Conservation (phyloP, 1,140 invertebrate genomes). For the Rhopalosiphum padi region DNA sequence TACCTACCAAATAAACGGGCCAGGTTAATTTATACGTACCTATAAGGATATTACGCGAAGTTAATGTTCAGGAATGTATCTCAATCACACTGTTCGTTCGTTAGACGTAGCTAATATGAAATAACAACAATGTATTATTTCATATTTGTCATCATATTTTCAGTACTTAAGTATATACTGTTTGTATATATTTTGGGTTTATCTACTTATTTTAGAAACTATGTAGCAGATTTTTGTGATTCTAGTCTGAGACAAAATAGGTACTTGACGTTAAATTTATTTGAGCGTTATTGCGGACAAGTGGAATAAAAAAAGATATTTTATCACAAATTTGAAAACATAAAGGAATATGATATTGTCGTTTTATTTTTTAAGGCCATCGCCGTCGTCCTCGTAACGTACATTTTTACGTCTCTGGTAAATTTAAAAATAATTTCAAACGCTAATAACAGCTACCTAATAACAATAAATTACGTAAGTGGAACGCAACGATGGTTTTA, state of each 20-base stretch:
- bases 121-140: neutral
- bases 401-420: neutral
- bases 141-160: neutral
- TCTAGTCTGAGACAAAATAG: neutral
- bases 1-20: too few relatives aligned
- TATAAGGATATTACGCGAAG: neutral
- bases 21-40: neutral
- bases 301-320: neutral
- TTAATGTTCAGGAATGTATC: neutral
- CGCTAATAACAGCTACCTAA: neutral
- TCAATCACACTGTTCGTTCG: neutral
- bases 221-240: neutral
- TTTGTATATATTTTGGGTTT: neutral
- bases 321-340: neutral
- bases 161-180: too few relatives aligned
- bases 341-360: neutral
- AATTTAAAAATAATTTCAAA: neutral
- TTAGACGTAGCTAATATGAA: neutral
- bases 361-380: neutral
- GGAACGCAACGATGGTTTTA: neutral
- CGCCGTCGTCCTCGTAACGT: neutral
- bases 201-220: too few relatives aligned
- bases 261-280: neutral
- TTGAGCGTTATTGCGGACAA: neutral
- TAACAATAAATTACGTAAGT: neutral